Evolutionary conservation across 2,888 invertebrate species (phyloP), one percentile per base, ranked within the genome.

Genomic region (Folsomia manolachei): DNA sequence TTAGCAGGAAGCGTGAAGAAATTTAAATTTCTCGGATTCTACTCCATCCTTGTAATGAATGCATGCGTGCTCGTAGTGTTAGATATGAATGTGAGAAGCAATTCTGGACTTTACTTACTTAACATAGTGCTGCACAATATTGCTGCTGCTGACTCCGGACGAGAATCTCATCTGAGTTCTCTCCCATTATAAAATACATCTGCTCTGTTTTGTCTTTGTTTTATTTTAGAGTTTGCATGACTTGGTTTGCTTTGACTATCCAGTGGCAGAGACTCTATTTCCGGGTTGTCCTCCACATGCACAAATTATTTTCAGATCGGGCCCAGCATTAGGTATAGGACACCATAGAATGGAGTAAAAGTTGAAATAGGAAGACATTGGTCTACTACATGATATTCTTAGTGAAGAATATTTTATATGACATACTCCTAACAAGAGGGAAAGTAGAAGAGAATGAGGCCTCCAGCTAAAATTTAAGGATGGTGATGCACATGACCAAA

Each of bases 161-260:
- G 39, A 39, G 39, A 39, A 39, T 39, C 39, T 39, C 39, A 39
- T 39, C 39, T 39, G 7, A 4, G 7, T 56, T 7, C 56, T 56
- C 56, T 56, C 19, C 39, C n/a, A 21, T 56, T 56, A 56, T 56
- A 56, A 56, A 56, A 56, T 56, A 56, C 56, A 56, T 56, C 56
- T 56, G 56, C 56, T 56, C 7, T 39, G 39, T 39, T 39, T 39
- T 39, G 39, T 7, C 56, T 19, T 56, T 56, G 56, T 56, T 56
- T 56, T 56, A 56, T 56, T 21, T 21, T 19, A 56, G 56, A 4
- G 21, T 7, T 11, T 7, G 56, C 56, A 56, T 14, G 39, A n/a
- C n/a, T 11, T 11, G 51, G 51, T 56, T 56, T 56, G 7, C 18
- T 21, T 56, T n/a, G n/a, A n/a, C n/a, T n/a, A n/a, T n/a, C n/a